Conservation (phyloP, 2,797 vertebrate genomes). For the Enteromius mattozi region DNA sequence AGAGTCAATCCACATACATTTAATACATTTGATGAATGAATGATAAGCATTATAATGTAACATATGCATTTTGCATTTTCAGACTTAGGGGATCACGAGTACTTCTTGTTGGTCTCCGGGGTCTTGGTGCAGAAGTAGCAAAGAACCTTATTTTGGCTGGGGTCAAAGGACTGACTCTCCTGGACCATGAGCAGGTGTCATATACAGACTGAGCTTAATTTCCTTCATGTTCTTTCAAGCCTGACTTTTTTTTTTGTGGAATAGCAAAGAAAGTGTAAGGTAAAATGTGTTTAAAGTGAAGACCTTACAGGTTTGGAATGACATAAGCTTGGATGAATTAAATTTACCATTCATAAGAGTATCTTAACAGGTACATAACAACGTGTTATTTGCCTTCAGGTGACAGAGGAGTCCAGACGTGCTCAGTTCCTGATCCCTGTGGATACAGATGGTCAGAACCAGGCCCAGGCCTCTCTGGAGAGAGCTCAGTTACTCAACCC, state of each 20-base stretch:
- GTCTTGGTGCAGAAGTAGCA: conserved; percentile 89
- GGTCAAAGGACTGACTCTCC: conserved; percentile 88
- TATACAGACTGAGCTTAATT: neutral
- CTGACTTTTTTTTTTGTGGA: neutral
- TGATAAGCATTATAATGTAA: neutral
- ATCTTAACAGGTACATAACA: neutral
- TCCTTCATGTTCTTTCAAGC: neutral
- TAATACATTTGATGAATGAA: neutral
- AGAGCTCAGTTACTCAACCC: conserved; percentile 94
- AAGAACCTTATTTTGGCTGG: conserved; percentile 94
- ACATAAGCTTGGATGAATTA: neutral
- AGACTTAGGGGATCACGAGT: conserved; percentile 90
- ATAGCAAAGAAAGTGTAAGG: neutral
- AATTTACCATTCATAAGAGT: neutral
- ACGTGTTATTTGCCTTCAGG: conserved; percentile 71
- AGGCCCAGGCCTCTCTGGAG: conserved; percentile 89
- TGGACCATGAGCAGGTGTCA: conserved; percentile 88
- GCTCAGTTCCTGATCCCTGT: conserved; percentile 90
- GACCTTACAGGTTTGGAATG: neutral
- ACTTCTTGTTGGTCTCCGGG: conserved; percentile 86
- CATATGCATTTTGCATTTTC: neutral
- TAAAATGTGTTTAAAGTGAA: neutral
- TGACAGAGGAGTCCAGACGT: conserved; percentile 83
- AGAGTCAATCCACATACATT: neutral
- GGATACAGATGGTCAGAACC: conserved; percentile 83